Evolutionary conservation across 2,888 invertebrate species (phyloP).

Genomic region (Plusia festucae): DNA sequence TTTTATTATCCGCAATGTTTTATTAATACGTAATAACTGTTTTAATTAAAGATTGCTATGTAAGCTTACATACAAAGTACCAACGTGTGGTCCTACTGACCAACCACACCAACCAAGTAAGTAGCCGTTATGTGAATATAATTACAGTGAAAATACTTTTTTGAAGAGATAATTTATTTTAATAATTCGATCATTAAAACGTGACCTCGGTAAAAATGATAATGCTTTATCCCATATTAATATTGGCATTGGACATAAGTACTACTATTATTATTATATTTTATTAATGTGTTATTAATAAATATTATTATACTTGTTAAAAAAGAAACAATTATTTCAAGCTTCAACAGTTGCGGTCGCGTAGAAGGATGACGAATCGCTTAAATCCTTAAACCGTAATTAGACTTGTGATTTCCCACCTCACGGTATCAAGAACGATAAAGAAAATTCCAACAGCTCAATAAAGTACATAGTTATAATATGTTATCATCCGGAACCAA

Average conservation of each 20-base stretch:
- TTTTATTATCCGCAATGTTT: conserved; percentile 26
- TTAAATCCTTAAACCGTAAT: conserved; percentile 31
- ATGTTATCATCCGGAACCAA: neutral
- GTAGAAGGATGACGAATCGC: conserved; percentile 20
- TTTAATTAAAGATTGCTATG: conserved; percentile 20
- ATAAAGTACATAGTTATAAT: neutral
- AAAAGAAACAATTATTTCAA: neutral
- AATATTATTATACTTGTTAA: no score
- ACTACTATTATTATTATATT: no score
- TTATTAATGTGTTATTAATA: no score
- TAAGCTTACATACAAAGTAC: neutral
- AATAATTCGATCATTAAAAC: no score
- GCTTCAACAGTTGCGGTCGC: neutral
- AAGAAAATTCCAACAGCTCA: conserved; percentile 8
- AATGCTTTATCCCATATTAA: no score
- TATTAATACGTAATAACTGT: conserved; percentile 10
- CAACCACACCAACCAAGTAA: neutral
- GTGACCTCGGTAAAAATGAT: no score
- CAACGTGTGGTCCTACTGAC: conserved; percentile 2
- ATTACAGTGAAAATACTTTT: neutral
- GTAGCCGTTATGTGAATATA: neutral
- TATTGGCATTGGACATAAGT: no score
- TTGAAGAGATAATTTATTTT: no score
- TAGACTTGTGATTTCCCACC: conserved; percentile 38
- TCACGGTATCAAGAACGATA: conserved; percentile 20